Evolutionary conservation across 2,888 invertebrate genomes (phyloP).

Genomic region (Psococerastis gibbosa): DNA sequence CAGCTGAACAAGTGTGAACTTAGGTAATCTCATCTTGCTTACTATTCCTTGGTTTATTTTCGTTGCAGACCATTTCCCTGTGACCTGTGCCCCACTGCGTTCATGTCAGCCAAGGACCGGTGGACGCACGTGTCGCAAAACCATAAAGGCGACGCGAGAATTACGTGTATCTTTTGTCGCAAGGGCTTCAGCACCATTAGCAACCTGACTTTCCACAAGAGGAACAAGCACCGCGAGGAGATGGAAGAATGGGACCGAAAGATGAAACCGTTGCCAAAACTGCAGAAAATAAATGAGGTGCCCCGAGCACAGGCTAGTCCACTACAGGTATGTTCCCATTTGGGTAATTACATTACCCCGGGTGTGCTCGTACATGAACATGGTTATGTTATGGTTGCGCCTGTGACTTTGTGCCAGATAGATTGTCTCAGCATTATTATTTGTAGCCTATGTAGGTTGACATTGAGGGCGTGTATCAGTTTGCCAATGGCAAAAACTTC

Average conservation of each 20-base stretch:
- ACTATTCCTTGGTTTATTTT: background rate
- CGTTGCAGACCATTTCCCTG: slow-evolving; percentile 25
- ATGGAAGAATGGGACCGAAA: slow-evolving; percentile 1
- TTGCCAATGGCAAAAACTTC: no score
- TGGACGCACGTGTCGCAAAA: slow-evolving; percentile 29
- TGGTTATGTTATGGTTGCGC: no score
- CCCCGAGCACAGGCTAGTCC: no score
- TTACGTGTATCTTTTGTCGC: slow-evolving; percentile 26
- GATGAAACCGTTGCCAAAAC: background rate
- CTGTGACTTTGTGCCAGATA: no score
- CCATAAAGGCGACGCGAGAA: slow-evolving; percentile 29
- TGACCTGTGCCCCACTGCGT: slow-evolving; percentile 28
- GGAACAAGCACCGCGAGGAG: slow-evolving; percentile 24
- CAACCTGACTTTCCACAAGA: slow-evolving; percentile 28
- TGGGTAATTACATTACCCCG: no score
- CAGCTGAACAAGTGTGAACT: no score
- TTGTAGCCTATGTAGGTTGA: no score
- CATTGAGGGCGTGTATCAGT: no score
- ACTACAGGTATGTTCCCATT: no score
- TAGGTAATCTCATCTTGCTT: no score
- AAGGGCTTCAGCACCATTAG: slow-evolving; percentile 27
- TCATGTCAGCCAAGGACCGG: slow-evolving; percentile 28
- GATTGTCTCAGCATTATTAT: no score
- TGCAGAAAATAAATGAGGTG: slow-evolving; percentile 3
- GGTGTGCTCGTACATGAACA: no score